Evolutionary conservation across 1,140 invertebrate genomes (phyloP).

Genomic region (Piezodorus guildinii): DNA sequence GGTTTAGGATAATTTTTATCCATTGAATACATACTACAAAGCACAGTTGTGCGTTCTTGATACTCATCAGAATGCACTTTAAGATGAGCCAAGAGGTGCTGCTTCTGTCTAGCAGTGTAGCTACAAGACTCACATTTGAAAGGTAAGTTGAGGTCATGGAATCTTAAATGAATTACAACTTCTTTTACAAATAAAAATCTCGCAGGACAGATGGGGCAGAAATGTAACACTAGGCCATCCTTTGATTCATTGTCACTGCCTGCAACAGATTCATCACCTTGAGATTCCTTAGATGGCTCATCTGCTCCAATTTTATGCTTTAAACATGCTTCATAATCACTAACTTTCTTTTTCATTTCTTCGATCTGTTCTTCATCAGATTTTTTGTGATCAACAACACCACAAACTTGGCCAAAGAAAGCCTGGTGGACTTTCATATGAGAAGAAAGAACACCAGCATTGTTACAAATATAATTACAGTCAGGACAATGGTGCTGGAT

Average conservation of each 20-base stretch:
- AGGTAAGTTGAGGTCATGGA: slow-evolving; percentile 48
- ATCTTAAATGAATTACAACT: slow-evolving; percentile 50
- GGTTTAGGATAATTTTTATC: slow-evolving; percentile 50
- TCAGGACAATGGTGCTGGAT: slow-evolving; percentile 47
- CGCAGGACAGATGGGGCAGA: slow-evolving; percentile 58
- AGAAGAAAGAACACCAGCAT: slow-evolving; percentile 56
- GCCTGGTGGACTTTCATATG: slow-evolving; percentile 68
- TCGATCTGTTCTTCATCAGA: slow-evolving; percentile 54
- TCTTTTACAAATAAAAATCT: slow-evolving; percentile 54
- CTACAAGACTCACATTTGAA: slow-evolving; percentile 64
- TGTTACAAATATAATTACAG: slow-evolving; percentile 71
- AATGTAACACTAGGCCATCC: slow-evolving; percentile 32
- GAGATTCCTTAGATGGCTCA: slow-evolving; percentile 7
- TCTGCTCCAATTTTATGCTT: background rate
- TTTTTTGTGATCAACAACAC: slow-evolving; percentile 48
- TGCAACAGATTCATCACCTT: background rate
- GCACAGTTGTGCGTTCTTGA: slow-evolving; percentile 58
- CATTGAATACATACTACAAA: slow-evolving; percentile 51
- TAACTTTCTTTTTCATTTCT: slow-evolving; percentile 37
- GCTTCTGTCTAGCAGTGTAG: slow-evolving; percentile 58
- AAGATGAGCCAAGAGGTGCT: slow-evolving; percentile 56
- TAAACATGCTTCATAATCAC: slow-evolving; percentile 7
- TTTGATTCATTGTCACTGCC: slow-evolving; percentile 19
- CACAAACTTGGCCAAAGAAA: slow-evolving; percentile 53
- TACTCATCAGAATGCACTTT: slow-evolving; percentile 72